Conservation (phyloP, 2,797 vertebrate genomes). For the Crocidura indochinensis region DNA sequence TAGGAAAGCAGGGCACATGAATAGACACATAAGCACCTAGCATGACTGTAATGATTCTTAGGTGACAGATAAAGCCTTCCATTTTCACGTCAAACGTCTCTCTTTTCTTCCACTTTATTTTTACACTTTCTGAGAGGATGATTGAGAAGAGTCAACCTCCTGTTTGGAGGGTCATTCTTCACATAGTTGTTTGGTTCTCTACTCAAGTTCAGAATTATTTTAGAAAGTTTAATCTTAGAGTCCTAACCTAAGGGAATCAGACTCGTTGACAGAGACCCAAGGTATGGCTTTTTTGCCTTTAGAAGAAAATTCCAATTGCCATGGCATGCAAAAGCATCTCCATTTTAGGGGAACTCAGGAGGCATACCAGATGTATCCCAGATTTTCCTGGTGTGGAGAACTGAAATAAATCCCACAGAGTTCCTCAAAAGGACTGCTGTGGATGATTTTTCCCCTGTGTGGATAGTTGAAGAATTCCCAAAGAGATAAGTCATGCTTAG, state of each 20-base stretch:
- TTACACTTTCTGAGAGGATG: neutral
- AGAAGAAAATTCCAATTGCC: neutral
- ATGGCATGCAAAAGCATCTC: no score
- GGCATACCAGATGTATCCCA: no score
- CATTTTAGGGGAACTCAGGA: no score
- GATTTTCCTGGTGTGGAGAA: no score
- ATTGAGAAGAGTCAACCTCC: neutral
- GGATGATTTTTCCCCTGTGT: no score
- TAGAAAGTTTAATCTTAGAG: constrained; percentile 12
- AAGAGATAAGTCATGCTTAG: no score
- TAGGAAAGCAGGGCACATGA: neutral
- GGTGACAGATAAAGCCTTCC: neutral
- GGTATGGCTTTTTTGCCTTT: neutral
- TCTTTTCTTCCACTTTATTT: neutral
- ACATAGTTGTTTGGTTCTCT: neutral
- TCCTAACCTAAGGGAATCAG: neutral
- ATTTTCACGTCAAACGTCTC: neutral
- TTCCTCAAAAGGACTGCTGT: no score
- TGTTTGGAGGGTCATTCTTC: neutral
- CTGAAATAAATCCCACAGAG: no score
- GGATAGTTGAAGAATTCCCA: no score
- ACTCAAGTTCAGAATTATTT: constrained; percentile 35
- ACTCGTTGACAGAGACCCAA: neutral
- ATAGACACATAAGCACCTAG: neutral
- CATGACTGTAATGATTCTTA: neutral